A percentile compares a stretch with the other conserved stretches of the same genome.
Conservation (phyloP, 2,113 vertebrate genomes). For the Odocoileus virginianus region DNA sequence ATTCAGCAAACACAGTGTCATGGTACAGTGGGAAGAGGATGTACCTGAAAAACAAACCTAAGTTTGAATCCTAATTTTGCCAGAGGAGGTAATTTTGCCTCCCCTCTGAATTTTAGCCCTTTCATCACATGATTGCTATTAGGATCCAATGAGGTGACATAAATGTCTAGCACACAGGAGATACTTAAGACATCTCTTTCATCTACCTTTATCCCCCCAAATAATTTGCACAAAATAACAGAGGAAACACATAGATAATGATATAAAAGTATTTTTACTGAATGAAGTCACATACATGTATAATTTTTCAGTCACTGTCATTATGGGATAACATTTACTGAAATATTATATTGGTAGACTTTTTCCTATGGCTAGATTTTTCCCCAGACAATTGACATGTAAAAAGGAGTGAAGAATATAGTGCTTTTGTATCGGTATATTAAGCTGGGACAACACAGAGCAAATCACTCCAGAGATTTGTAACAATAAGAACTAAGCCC, state of each 20-base stretch:
- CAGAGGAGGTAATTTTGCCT: background rate
- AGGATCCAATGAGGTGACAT: background rate
- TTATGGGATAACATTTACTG: background rate
- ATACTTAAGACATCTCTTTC: background rate
- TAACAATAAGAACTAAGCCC: background rate
- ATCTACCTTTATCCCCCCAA: background rate
- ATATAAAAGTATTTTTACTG: conserved; percentile 3
- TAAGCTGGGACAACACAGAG: background rate
- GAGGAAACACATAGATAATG: background rate
- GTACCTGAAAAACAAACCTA: background rate
- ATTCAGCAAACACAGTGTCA: background rate
- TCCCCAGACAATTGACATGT: background rate
- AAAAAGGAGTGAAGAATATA: background rate
- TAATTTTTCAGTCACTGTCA: background rate
- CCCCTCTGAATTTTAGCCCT: background rate
- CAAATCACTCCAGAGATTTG: conserved; percentile 6
- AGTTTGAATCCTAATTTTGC: background rate
- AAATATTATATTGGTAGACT: background rate
- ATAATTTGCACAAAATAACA: background rate
- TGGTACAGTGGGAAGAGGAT: background rate
- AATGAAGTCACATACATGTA: background rate
- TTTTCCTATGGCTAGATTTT: background rate
- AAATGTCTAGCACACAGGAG: background rate
- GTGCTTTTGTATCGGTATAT: background rate
- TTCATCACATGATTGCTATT: background rate